Conservation (phyloP, 64 coral and sea anemone genomes). For the Trachythela sp. region DNA sequence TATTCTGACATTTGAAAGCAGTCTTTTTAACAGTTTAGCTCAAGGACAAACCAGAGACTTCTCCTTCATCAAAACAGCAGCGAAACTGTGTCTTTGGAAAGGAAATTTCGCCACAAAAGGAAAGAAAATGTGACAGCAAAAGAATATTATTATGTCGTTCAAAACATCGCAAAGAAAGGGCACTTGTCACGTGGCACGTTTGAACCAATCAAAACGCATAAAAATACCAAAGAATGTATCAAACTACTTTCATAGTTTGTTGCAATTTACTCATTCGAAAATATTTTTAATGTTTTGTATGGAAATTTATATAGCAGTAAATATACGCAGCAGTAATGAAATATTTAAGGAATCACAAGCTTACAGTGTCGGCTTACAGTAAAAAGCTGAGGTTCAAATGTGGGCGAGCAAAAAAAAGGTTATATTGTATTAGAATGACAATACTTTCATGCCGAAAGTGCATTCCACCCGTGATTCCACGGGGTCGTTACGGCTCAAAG, state of each 20-base stretch:
- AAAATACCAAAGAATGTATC: not conserved
- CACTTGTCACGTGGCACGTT: not conserved
- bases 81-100: not conserved
- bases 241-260: not conserved
- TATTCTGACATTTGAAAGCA: conserved; percentile 1
- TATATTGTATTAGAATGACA: too few relatives aligned
- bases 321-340: too few relatives aligned
- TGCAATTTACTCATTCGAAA: not conserved
- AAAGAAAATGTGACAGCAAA: not conserved
- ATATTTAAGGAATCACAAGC: too few relatives aligned
- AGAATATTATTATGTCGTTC: not conserved
- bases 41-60: not conserved
- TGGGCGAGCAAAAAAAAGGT: too few relatives aligned
- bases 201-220: not conserved
- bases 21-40: not conserved
- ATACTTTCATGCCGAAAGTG: not conserved
- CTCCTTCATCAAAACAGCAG: not conserved
- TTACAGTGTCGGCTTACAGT: too few relatives aligned
- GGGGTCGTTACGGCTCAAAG: not conserved
- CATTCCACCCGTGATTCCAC: too few relatives aligned
- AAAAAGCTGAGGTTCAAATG: too few relatives aligned
- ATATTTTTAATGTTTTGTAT: too few relatives aligned
- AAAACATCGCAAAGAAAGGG: not conserved
- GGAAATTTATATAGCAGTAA: too few relatives aligned
- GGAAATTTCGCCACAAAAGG: not conserved